Evolutionary conservation across 1,140 invertebrate species (phyloP).

Genomic region (Whitmania pigra): DNA sequence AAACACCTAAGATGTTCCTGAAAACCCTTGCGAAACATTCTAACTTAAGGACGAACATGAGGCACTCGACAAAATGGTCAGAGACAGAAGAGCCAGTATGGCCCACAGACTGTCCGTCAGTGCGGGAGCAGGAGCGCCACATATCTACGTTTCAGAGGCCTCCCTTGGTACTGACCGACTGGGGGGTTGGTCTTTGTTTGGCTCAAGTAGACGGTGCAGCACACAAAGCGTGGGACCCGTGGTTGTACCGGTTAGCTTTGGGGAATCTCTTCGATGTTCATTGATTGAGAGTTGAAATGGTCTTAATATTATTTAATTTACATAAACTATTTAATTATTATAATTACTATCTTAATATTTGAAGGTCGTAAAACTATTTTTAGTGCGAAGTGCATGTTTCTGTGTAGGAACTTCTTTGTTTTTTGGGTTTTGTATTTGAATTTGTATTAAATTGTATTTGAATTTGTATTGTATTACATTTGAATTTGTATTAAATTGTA

Average conservation of each 20-base stretch:
- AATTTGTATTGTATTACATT: no score
- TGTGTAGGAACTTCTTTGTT: no score
- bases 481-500: no score
- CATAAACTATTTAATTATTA: no score
- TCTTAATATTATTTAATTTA: no score
- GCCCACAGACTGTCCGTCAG: not conserved
- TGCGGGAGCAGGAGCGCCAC: slow-evolving; percentile 11
- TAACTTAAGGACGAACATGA: slow-evolving; percentile 21
- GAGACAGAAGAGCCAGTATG: slow-evolving; percentile 22
- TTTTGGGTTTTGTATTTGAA: no score
- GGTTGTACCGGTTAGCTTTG: slow-evolving; percentile 23
- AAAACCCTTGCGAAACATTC: not conserved
- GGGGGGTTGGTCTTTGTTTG: slow-evolving; percentile 12
- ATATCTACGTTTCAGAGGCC: slow-evolving; percentile 22
- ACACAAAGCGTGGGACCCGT: slow-evolving; percentile 26
- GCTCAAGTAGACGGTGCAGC: slow-evolving; percentile 18
- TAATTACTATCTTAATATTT: no score
- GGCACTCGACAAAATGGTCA: slow-evolving; percentile 21
- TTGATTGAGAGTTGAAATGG: no score
- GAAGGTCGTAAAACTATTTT: no score
- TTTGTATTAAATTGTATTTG: no score
- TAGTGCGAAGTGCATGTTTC: no score
- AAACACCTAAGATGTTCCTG: no score
- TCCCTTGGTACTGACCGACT: slow-evolving; percentile 5
- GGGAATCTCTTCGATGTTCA: not conserved